These are phyloP conservation scores for Tor tambroides DNA, from an alignment of 2,113 vertebrate genomes.

Conservation along the genomic window DNA sequence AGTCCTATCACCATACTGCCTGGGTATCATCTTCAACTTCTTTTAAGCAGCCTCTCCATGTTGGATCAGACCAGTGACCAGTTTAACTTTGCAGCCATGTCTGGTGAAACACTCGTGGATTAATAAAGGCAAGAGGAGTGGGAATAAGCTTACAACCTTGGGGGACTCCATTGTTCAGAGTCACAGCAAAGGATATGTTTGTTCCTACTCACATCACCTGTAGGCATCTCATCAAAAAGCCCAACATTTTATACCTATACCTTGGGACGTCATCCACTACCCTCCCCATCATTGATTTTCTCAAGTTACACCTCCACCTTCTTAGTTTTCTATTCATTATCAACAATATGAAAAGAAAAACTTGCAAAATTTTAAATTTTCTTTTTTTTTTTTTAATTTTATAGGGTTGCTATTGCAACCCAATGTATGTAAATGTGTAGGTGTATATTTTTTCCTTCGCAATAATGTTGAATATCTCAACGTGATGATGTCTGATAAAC, in stretches of 20 bases:
- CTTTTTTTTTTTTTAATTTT: too few relatives aligned
- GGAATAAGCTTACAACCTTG: not conserved
- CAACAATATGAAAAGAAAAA: too few relatives aligned
- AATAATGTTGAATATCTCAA: too few relatives aligned
- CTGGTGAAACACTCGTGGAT: not conserved
- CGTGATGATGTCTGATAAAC: too few relatives aligned
- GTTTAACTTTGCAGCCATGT: not conserved
- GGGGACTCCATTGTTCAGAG: not conserved
- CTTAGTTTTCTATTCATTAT: too few relatives aligned
- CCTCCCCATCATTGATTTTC: too few relatives aligned
- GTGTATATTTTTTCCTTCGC: too few relatives aligned
- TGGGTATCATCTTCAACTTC: not conserved
- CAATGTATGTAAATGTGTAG: too few relatives aligned
- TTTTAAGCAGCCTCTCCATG: not conserved
- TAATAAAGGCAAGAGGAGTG: not conserved
- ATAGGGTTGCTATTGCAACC: too few relatives aligned
- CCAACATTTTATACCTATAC: not conserved
- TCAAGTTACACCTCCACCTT: too few relatives aligned
- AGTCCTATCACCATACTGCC: not conserved
- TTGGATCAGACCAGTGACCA: not conserved
- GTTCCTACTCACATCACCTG: not conserved
- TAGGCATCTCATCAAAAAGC: not conserved
- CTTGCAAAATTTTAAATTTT: too few relatives aligned
- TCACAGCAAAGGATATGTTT: not conserved
- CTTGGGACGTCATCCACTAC: not conserved